These are phyloP conservation scores for Megaceryle torquata DNA, from an alignment of 2,113 vertebrate genomes.

Conservation along the genomic window DNA sequence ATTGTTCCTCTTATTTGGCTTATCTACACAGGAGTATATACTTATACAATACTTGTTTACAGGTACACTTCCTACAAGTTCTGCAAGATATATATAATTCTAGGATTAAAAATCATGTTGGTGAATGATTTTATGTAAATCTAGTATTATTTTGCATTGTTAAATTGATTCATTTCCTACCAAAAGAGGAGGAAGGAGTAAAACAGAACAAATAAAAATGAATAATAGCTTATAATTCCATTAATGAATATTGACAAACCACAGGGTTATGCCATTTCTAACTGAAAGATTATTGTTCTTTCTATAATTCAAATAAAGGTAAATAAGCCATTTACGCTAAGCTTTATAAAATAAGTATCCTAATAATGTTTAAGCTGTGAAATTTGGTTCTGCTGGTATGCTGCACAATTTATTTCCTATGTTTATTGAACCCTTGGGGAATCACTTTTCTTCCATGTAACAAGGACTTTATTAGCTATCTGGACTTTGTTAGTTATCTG, in stretches of 20 bases:
- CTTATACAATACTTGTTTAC: constrained; percentile 3
- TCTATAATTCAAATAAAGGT: constrained; percentile 15
- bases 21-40: background rate
- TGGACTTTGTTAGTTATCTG: background rate
- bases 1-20: background rate
- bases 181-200: constrained; percentile 41
- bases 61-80: background rate
- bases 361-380: background rate
- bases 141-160: constrained; percentile 35
- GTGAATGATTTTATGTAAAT: constrained; percentile 47
- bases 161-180: constrained; percentile 18
- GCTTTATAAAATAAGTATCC: background rate
- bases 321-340: background rate
- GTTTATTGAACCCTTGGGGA: background rate
- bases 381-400: background rate
- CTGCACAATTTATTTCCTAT: background rate
- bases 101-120: constrained; percentile 16
- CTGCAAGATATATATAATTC: constrained; percentile 34
- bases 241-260: constrained; percentile 32
- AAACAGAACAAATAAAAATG: constrained; percentile 31
- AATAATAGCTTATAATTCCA: constrained; percentile 26
- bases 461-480: background rate
- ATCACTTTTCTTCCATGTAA: background rate
- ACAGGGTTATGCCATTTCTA: background rate
- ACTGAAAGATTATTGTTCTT: background rate